A percentile compares a stretch with the other conserved stretches of the same genome.
Evolutionary conservation across 2,113 vertebrate genomes (phyloP).

Genomic region (Megaleporinus macrocephalus): DNA sequence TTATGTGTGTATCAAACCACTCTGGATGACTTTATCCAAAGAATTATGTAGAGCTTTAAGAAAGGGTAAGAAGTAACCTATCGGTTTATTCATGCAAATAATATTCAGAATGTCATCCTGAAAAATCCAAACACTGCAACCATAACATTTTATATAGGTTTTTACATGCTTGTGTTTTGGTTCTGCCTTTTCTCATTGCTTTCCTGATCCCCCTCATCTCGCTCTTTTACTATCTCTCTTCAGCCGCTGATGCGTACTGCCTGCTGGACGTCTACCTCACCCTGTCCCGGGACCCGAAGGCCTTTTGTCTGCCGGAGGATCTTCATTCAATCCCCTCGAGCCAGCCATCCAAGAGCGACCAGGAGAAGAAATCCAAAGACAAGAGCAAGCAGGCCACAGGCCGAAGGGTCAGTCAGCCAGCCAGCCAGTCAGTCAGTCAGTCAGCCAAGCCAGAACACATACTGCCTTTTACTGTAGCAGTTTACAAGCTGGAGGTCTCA

Average conservation of each 20-base stretch:
- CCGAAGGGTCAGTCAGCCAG: constrained; percentile 59
- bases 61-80: too few species aligned
- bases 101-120: too few species aligned
- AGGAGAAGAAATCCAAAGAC: constrained; percentile 64
- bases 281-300: constrained; percentile 71
- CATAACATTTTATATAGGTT: too few species aligned
- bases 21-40: too few species aligned
- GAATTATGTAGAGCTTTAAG: too few species aligned
- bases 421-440: not conserved
- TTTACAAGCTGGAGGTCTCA: not conserved
- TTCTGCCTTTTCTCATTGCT: too few species aligned
- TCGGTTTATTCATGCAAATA: too few species aligned
- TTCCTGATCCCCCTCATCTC: not conserved
- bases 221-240: constrained; percentile 32
- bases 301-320: constrained; percentile 73
- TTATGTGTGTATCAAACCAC: too few species aligned
- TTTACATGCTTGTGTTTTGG: too few species aligned
- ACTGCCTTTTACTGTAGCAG: not conserved
- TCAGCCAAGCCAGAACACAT: not conserved
- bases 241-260: constrained; percentile 84
- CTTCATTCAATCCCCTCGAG: constrained; percentile 57
- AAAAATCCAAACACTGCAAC: too few species aligned
- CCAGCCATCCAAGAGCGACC: constrained; percentile 46
- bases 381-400: constrained; percentile 58
- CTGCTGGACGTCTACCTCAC: constrained; percentile 83